Base-by-base conservation (phyloP, 2,888 invertebrate genomes). In the Drosophila crucigera region DNA sequence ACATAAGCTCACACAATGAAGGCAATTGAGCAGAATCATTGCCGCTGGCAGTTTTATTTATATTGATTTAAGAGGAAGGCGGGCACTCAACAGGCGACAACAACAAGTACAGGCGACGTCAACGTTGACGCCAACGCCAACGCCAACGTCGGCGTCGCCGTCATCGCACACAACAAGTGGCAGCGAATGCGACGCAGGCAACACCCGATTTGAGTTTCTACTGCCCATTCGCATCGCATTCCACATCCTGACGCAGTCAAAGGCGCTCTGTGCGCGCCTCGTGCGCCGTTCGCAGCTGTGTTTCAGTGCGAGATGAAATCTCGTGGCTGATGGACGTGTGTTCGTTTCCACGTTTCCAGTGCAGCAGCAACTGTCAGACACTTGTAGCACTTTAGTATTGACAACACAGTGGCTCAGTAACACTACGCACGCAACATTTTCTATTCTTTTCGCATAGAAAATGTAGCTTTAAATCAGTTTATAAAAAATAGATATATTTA, bases 241-340 rank as follows among this genome's bases (percentile, higher is more conserved):
- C 82, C 76, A 75, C 62, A 81, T 84, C 83, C 84, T 80, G 82
- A 72, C 73, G 80, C 76, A 76, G 80, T 72, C 70, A 76, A 69
- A 59, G 69, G 72, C 76, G 77, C 76, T 78, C 69, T 76, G 88
- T 75, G 68, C 74, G 77, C 83, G 84, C 82, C 84, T 83, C 83
- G 89, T 85, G 90, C 90, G 88, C 83, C 83, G 76, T 69, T 78
- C 79, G 80, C 78, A 81, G 69, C 61, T 60, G 49, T 63, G 59
- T 66, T 92, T 93, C 93, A 93, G 93, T 93, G 92, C 93, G 93
- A 93, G 93, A 93, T 92, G 92, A 92, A 92, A 93, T 93, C 93
- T 93, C 93, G 92, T 93, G 90, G 93, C 92, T 93, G 93, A 91
- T 93, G 93, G 93, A 93, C 92, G 93, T 93, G 92, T 80, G 88